These are phyloP conservation scores for Oreotrochilus melanogaster DNA, from an alignment of 2,113 vertebrate genomes.

Conservation along the genomic window DNA sequence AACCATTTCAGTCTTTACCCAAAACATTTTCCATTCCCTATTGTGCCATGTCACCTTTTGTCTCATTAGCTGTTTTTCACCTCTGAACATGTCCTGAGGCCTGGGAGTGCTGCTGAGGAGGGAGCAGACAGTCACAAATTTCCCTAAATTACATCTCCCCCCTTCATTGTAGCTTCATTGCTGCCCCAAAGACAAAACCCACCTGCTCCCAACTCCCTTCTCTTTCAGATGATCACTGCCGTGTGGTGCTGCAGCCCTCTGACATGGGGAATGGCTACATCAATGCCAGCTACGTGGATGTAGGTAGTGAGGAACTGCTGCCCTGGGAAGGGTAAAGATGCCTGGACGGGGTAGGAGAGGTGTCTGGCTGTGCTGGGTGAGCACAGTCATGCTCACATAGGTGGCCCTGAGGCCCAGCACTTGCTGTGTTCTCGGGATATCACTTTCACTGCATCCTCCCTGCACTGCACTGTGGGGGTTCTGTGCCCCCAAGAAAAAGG, in stretches of 20 bases:
- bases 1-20: background rate
- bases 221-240: constrained; percentile 58
- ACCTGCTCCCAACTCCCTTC: background rate
- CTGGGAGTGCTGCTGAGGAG: background rate
- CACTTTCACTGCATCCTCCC: accelerated
- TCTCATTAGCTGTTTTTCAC: background rate
- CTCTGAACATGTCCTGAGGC: background rate
- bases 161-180: background rate
- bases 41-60: background rate
- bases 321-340: background rate
- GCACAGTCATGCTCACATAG: background rate
- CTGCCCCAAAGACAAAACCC: background rate
- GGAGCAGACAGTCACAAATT: accelerated
- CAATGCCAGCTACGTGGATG: constrained; percentile 72
- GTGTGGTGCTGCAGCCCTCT: constrained; percentile 40
- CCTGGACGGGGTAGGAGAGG: background rate
- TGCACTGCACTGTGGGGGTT: background rate
- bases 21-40: background rate
- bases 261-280: background rate
- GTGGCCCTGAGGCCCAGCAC: background rate
- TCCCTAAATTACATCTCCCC: background rate
- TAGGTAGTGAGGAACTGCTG: background rate
- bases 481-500: background rate
- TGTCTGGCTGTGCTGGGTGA: background rate
- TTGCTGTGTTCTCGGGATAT: background rate